phyloP scores from a whole-genome alignment of 2,888 invertebrate genomes.

The Drosophila suboccidentalis region DNA sequence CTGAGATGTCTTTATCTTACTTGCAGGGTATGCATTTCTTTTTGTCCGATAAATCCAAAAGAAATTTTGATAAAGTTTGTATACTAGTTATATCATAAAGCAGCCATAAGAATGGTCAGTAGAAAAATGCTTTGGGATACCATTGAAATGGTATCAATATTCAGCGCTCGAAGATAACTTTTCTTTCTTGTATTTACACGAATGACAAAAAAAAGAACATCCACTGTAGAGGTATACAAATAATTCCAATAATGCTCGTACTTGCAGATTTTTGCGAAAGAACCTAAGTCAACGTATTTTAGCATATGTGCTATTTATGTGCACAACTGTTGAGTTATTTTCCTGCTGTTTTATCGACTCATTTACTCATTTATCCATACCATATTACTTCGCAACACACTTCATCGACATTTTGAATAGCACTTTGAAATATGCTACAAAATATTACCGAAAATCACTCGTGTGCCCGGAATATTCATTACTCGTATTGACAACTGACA shows the following conservation, averaged over 20 bases:
- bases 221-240: neutral
- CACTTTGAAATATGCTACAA: constrained; percentile 51
- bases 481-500: constrained; percentile 35
- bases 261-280: neutral
- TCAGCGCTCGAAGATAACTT: too few relatives aligned
- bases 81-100: too few relatives aligned
- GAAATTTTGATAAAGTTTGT: too few relatives aligned
- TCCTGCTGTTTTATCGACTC: constrained; percentile 11
- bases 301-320: neutral
- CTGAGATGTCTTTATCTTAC: too few relatives aligned
- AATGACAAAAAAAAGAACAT: neutral
- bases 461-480: constrained; percentile 42
- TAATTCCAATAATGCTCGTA: neutral
- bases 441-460: constrained; percentile 42
- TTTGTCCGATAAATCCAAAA: too few relatives aligned
- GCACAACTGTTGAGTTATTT: constrained; percentile 14
- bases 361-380: constrained; percentile 19
- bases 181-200: too few relatives aligned
- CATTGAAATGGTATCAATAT: too few relatives aligned
- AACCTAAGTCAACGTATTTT: neutral
- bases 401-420: constrained; percentile 38
- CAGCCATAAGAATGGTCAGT: too few relatives aligned
- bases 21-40: too few relatives aligned
- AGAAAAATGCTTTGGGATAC: too few relatives aligned
- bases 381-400: constrained; percentile 11